Evolutionary conservation across 2,888 invertebrate genomes (phyloP), one percentile per base, ranked within the genome.

Genomic region (Nemotelus pantherinus): DNA sequence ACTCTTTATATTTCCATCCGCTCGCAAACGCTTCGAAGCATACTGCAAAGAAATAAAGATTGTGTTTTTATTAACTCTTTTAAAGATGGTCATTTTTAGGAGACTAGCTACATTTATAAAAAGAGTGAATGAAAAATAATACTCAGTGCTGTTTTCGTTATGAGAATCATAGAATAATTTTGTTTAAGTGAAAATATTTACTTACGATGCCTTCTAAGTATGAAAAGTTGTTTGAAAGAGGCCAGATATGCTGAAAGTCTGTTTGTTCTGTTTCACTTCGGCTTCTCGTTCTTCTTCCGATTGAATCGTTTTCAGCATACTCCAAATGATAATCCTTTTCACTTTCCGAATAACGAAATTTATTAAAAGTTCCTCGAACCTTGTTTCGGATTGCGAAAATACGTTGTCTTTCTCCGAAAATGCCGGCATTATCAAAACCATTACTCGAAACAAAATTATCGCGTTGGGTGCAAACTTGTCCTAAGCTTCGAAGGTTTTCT

Each of bases 201-300:
- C 76, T 74, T 74, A 74, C 74, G 39, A 63, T 50, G 50, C 63
- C 48, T 63, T 10, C 48, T 39, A 3, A 63, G 39, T 48, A 10
- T 10, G 47, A n/a, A 25, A 45, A 47, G 5, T 47, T 7, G 3
- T 2, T 44, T 2, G 63, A 41, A 41, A 43, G 3, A 41, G 48
- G 44, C 60, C 60, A 63, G 41, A 45, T 9, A 1, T 48, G 60
- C 7, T 45, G 41, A 76, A 80, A 78, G 67, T 80, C 80, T 74
- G 77, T 80, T 44, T 79, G 80, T 76, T 82, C 81, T 45, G 81
- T 81, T 74, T 85, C 84, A 68, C 82, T 78, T 10, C 81, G 80
- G n/a, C 80, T 81, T 68, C 83, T 82, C 78, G 82, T 77, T 3
- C 68, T 45, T 3, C 41, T 6, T 58, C 55, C 68, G 0, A 47